A percentile compares a stretch with the other conserved stretches of the same genome.
Evolutionary conservation across 2,797 vertebrate species (phyloP).

Genomic region (Loriculus beryllinus): DNA sequence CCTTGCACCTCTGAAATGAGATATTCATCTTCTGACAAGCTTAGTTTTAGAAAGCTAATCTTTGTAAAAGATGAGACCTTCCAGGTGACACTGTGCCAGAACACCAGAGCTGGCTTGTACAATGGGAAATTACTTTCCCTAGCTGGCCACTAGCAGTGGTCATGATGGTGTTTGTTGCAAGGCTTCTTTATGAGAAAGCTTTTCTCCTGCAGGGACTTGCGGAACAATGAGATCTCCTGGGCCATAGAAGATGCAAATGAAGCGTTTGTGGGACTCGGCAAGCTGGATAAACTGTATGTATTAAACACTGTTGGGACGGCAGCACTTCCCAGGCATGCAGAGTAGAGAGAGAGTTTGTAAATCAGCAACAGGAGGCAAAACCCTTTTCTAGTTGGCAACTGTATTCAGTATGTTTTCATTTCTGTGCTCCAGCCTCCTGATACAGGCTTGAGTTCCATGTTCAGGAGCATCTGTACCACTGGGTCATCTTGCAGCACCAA

Average conservation of each 20-base stretch:
- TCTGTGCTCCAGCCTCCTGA: neutral
- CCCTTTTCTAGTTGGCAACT: neutral
- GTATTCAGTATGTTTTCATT: neutral
- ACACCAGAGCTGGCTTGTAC: neutral
- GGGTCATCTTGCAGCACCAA: neutral
- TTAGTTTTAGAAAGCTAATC: neutral
- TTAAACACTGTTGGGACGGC: neutral
- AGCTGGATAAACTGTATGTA: conserved; percentile 90
- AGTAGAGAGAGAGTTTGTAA: neutral
- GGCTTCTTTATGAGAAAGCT: neutral
- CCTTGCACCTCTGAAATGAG: neutral
- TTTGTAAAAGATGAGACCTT: neutral
- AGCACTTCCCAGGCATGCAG: neutral
- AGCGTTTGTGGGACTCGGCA: conserved; percentile 89
- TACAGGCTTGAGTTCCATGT: neutral
- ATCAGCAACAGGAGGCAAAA: neutral
- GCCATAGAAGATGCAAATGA: conserved; percentile 94
- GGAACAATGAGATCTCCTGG: conserved; percentile 96
- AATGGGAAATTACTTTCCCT: neutral
- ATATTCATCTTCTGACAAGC: neutral
- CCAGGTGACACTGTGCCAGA: neutral
- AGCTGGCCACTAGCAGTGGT: neutral
- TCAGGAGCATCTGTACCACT: neutral
- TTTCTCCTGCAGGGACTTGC: conserved; percentile 84
- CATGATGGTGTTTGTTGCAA: neutral